A percentile compares a stretch with the other conserved stretches of the same genome.
phyloP scores from a whole-genome alignment of 2,113 vertebrate genomes.

The Taxidea taxus region DNA sequence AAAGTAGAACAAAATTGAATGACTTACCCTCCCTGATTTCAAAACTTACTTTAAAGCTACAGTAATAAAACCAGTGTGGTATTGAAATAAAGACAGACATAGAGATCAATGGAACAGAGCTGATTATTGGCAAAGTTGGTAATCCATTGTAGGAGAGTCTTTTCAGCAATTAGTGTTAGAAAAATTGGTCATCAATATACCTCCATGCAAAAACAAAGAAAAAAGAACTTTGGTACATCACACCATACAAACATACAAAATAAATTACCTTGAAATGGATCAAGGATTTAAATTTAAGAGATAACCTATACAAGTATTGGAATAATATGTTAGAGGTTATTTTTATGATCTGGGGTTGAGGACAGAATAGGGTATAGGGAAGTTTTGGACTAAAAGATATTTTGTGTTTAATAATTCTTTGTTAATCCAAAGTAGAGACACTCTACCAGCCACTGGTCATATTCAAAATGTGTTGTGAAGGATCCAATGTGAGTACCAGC shows the following conservation, averaged over 20 bases:
- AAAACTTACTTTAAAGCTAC: background rate
- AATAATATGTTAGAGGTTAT: background rate
- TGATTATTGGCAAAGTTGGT: background rate
- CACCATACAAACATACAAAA: background rate
- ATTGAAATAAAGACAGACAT: background rate
- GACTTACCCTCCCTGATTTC: background rate
- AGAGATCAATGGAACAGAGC: background rate
- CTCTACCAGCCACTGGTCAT: background rate
- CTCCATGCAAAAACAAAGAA: background rate
- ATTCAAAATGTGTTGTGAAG: background rate
- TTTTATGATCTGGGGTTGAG: background rate
- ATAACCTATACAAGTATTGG: background rate
- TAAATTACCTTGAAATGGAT: background rate
- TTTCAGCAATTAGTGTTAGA: background rate
- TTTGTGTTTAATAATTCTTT: background rate
- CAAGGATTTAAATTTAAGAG: background rate
- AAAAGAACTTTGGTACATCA: background rate
- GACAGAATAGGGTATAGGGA: background rate
- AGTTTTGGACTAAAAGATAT: background rate
- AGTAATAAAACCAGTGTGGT: background rate
- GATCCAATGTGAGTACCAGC: background rate
- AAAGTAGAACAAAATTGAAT: background rate
- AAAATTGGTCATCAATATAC: background rate
- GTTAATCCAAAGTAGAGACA: background rate
- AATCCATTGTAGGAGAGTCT: background rate